Conservation (phyloP, 2,113 vertebrate species). For the Australoheros scitulus region DNA sequence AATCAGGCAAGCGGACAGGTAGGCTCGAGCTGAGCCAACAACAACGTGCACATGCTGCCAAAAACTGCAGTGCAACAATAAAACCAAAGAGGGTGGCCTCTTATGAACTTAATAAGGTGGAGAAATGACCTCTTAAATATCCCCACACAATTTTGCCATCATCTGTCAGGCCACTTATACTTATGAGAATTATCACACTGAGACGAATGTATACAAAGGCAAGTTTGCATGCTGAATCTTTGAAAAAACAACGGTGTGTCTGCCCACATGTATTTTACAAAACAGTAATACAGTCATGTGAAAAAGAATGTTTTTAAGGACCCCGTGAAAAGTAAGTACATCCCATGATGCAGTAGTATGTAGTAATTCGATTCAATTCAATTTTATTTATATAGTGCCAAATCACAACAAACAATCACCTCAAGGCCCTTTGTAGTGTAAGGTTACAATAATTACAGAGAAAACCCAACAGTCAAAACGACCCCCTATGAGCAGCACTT, state of each 20-base stretch:
- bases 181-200: not conserved
- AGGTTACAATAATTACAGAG: too few species aligned
- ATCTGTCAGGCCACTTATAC: not conserved
- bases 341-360: not conserved
- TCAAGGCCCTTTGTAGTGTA: too few species aligned
- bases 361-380: too few species aligned
- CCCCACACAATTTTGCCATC: not conserved
- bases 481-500: too few species aligned
- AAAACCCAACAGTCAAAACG: too few species aligned
- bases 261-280: not conserved
- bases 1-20: slow-evolving; percentile 1
- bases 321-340: not conserved
- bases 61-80: not conserved
- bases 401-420: too few species aligned
- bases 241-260: not conserved
- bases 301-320: not conserved
- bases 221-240: slow-evolving; percentile 11
- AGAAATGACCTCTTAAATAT: not conserved
- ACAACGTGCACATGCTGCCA: not conserved
- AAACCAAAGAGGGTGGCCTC: not conserved
- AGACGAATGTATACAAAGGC: too few species aligned
- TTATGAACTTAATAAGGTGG: not conserved
- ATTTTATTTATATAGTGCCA: too few species aligned
- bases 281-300: not conserved
- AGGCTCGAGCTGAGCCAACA: slow-evolving; percentile 36